Evolutionary conservation across 2,888 invertebrate species (phyloP).

Genomic region (Leucophora obtusa): DNA sequence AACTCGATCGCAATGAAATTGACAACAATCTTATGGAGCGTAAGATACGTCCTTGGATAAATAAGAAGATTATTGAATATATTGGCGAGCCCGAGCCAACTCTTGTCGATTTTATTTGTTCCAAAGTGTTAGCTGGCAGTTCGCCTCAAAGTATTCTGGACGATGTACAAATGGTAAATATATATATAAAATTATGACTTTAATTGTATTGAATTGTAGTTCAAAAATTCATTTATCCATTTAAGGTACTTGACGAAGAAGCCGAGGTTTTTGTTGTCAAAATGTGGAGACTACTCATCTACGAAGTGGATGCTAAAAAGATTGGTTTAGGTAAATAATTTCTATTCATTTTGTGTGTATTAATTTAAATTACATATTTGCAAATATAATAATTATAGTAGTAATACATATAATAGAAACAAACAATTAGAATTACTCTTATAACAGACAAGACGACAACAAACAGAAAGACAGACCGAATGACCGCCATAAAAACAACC

Average conservation of each 20-base stretch:
- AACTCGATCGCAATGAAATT: constrained; percentile 93
- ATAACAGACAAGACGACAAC: constrained; percentile 18
- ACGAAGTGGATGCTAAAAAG: constrained; percentile 99
- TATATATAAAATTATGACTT: not conserved
- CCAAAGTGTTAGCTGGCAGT: constrained; percentile 96
- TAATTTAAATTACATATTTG: constrained; percentile 64
- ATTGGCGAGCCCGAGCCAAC: constrained; percentile 99
- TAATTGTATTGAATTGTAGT: not conserved
- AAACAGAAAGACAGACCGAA: not conserved
- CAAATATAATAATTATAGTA: constrained; percentile 49
- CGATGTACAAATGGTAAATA: constrained; percentile 97
- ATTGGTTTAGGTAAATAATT: constrained; percentile 89
- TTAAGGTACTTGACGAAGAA: constrained; percentile 98
- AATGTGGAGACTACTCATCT: constrained; percentile 99
- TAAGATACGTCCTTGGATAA: constrained; percentile 99
- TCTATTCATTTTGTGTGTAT: constrained; percentile 62
- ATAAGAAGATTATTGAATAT: constrained; percentile 99
- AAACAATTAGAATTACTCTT: constrained; percentile 29
- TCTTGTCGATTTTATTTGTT: constrained; percentile 99
- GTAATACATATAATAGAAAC: constrained; percentile 29
- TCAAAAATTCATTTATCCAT: not conserved
- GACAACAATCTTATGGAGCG: constrained; percentile 92
- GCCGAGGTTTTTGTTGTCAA: constrained; percentile 99
- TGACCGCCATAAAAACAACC: not conserved
- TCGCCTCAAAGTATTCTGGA: constrained; percentile 96